Percentiles rank a stretch among this genome's conserved stretches.
phyloP scores from a whole-genome alignment of 2,888 invertebrate genomes.

The Lottia gigantea region DNA sequence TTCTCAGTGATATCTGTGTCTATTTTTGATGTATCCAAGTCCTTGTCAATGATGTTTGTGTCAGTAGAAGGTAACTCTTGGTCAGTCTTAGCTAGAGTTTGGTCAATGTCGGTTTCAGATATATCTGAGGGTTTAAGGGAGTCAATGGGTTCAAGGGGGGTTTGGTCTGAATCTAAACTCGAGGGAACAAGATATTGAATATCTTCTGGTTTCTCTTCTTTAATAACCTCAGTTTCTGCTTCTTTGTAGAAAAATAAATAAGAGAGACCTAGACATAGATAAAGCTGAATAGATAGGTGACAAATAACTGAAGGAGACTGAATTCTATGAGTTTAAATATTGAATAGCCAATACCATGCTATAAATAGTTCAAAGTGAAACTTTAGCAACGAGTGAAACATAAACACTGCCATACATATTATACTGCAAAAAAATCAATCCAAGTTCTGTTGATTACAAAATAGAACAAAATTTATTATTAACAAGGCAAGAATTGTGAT shows the following conservation, averaged over 20 bases:
- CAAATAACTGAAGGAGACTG: no score
- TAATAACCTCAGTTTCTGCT: conserved; percentile 9
- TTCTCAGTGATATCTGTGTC: background rate
- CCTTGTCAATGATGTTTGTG: background rate
- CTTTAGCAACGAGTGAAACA: no score
- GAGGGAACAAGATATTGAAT: conserved; percentile 20
- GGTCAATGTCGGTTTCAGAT: background rate
- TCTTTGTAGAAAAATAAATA: background rate
- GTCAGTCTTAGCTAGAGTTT: no score
- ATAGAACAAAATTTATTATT: background rate
- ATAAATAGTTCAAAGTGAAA: no score
- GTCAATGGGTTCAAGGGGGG: background rate
- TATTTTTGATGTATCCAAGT: conserved; percentile 7
- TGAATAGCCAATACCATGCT: no score
- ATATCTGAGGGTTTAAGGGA: background rate
- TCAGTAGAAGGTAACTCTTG: no score
- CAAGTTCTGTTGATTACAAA: background rate
- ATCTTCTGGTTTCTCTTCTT: conserved; percentile 17
- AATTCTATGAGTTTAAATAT: no score
- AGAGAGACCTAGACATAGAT: no score
- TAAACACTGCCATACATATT: no score
- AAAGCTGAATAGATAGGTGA: no score
- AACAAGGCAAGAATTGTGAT: background rate
- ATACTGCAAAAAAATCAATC: no score
- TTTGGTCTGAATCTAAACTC: background rate